Conservation (phyloP, 53 echinoderm and acorn worm genomes). For the Mesocentrotus franciscanus region DNA sequence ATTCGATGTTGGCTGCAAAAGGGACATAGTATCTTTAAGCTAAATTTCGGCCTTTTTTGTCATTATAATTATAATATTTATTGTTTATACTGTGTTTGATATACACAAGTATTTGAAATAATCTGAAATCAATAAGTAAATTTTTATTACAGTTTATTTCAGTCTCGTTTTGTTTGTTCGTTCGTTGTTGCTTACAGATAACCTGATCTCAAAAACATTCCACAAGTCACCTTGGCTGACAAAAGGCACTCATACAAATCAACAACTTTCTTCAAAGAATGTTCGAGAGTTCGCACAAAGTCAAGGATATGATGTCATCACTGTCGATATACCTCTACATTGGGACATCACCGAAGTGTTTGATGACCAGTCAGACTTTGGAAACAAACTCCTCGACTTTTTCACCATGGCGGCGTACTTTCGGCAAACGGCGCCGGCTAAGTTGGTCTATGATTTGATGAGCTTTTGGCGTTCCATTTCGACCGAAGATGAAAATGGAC, state of each 20-base stretch:
- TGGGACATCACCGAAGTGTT: conserved; percentile 30
- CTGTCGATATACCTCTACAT: background rate
- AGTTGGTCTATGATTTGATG: background rate
- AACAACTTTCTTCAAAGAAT: background rate
- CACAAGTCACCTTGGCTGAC: background rate
- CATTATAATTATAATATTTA: too few relatives aligned
- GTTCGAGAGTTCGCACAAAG: background rate
- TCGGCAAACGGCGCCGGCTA: background rate
- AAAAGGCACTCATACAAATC: background rate
- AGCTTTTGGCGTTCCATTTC: background rate
- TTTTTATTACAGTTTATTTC: too few relatives aligned
- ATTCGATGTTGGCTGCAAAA: too few relatives aligned
- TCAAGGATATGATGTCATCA: background rate
- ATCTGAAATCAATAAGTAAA: too few relatives aligned
- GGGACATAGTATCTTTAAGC: too few relatives aligned
- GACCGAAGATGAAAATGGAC: background rate
- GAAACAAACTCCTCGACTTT: background rate
- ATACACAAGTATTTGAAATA: too few relatives aligned
- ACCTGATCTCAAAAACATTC: background rate
- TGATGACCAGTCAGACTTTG: background rate
- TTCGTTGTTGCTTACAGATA: background rate
- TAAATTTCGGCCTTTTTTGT: too few relatives aligned
- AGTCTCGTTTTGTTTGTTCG: background rate
- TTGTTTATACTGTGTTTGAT: too few relatives aligned
- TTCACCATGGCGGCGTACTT: background rate